Evolutionary conservation across 2,888 invertebrate species (phyloP), one percentile per base, ranked within the genome.

Genomic region (Mesorhabditis spiculigera): DNA sequence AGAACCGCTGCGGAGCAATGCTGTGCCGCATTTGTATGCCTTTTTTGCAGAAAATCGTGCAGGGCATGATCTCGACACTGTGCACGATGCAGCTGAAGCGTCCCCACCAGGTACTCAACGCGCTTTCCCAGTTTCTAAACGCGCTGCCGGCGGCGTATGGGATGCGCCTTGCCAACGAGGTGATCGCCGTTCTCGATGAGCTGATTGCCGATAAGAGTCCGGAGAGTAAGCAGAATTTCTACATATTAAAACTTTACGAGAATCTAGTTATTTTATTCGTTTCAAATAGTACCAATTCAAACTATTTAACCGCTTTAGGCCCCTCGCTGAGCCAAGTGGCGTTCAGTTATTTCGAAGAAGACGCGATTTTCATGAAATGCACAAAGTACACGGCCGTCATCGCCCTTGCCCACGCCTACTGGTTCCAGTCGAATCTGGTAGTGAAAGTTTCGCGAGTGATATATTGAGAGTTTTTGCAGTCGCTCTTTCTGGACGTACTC

Each of bases 41-140:
- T 67, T 10, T 10, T 8, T 50, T 70, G 45, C 44, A 72, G 67
- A 50, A 50, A 6, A 64, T 74, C 3, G 74, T 76, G 1, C 65
- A 72, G 2, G 75, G 75, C 4, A 72, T 78, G 71, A 73, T 78
- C 45, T 67, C 69, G 50, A 68, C 75, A 43, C 67, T 78, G 68
- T 70, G 71, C 42, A 70, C 69, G 43, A 73, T 73, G 44, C 72
- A 71, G 4, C 44, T 41, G 58, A 50, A 72, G 3, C 77, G 80
- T 41, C 84, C 84, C 5, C 79, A 81, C 70, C 78, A 81, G 63
- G 74, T 75, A 4, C 68, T 84, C 45, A 84, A 84, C 68, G 76
- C 83, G 43, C 73, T 84, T 10, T 79, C 81, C 4, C 71, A 81
- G 5, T 65, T 84, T 41, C 73, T 84, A n/a, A 82, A 81, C 0